These are phyloP conservation scores for Galeopterus variegatus DNA, from an alignment of 2,113 vertebrate genomes.

Conservation along the genomic window DNA sequence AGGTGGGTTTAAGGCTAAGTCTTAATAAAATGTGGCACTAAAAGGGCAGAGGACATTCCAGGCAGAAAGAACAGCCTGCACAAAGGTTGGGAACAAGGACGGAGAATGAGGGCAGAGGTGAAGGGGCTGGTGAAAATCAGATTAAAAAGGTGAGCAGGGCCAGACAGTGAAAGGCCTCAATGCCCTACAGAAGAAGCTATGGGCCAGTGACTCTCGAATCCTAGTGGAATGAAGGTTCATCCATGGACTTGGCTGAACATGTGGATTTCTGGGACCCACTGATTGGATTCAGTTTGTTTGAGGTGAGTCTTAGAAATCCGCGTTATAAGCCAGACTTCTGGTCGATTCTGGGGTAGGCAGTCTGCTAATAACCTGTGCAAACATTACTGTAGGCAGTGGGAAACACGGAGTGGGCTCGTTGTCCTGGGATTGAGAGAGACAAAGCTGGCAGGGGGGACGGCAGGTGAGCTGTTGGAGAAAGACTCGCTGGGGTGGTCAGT, in stretches of 20 bases:
- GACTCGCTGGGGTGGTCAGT: neutral
- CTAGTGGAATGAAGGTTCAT: neutral
- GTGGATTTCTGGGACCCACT: neutral
- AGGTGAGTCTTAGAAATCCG: neutral
- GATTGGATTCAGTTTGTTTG: neutral
- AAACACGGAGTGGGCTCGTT: neutral
- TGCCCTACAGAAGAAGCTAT: neutral
- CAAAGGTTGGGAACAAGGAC: neutral
- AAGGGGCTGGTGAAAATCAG: neutral
- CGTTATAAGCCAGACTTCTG: neutral
- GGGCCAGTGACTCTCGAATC: neutral
- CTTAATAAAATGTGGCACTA: neutral
- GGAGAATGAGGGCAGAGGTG: neutral
- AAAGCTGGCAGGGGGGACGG: neutral
- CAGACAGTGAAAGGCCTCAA: neutral
- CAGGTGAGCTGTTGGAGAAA: neutral
- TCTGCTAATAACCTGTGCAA: neutral
- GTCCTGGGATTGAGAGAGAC: neutral
- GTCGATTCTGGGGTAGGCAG: neutral
- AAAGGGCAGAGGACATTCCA: neutral
- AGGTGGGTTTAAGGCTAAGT: neutral
- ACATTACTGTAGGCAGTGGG: neutral
- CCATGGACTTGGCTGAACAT: neutral
- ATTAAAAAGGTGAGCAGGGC: neutral
- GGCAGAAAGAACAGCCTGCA: neutral